Evolutionary conservation across 2,888 invertebrate species (phyloP).

Genomic region (Pollenia angustigena): DNA sequence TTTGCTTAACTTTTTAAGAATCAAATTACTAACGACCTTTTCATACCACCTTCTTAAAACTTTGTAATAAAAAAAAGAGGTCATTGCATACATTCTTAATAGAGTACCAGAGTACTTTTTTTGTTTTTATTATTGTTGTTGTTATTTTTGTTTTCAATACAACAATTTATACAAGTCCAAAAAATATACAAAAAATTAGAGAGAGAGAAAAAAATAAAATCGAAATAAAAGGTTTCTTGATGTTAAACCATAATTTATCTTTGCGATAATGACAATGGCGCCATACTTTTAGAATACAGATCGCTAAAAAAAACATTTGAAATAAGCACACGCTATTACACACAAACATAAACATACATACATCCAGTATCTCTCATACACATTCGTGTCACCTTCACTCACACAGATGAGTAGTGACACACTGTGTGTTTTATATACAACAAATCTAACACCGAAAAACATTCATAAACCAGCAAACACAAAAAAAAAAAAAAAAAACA

Average conservation of each 20-base stretch:
- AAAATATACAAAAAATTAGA: constrained; percentile 26
- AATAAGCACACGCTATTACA: constrained; percentile 40
- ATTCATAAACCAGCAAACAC: background rate
- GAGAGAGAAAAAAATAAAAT: background rate
- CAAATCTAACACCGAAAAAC: constrained; percentile 56
- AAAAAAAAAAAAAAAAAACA: constrained; percentile 22
- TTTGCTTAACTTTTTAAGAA: too few species aligned
- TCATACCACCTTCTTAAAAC: background rate
- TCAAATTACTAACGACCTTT: background rate
- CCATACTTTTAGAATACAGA: constrained; percentile 68
- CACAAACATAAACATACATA: constrained; percentile 8
- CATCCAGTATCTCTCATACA: background rate
- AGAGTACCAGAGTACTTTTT: constrained; percentile 18
- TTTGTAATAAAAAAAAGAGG: constrained; percentile 53
- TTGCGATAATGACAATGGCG: constrained; percentile 74
- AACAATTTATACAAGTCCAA: constrained; percentile 66
- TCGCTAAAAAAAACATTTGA: constrained; percentile 54
- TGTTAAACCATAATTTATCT: constrained; percentile 73
- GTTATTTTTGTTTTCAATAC: constrained; percentile 47
- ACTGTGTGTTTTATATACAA: constrained; percentile 23
- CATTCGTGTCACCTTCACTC: background rate
- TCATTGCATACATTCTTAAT: constrained; percentile 59
- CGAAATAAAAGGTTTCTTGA: constrained; percentile 70
- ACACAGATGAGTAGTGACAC: background rate
- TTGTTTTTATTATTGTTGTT: constrained; percentile 4